Percentiles rank a stretch among this genome's conserved stretches.
phyloP scores from a whole-genome alignment of 2,888 invertebrate species.

The Microchrysa polita region DNA sequence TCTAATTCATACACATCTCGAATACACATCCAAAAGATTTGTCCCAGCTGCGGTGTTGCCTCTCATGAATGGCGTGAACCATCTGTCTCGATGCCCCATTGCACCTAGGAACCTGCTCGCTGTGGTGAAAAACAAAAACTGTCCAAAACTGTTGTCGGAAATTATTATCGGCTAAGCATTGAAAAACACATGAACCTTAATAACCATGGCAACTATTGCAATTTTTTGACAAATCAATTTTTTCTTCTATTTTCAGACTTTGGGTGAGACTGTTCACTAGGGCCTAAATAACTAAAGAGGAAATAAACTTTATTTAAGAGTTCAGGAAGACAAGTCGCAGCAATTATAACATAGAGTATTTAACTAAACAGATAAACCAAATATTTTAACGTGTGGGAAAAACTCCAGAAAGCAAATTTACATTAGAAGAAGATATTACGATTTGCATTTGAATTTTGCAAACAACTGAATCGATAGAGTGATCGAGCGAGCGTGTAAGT shows the following conservation, averaged over 20 bases:
- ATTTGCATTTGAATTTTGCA: conserved; percentile 43
- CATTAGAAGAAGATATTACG: conserved; percentile 39
- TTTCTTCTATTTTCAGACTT: conserved; percentile 55
- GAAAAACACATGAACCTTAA: conserved; percentile 37
- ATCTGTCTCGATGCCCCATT: no score
- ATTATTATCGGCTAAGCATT: conserved; percentile 15
- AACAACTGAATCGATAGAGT: conserved; percentile 22
- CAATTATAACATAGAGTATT: conserved; percentile 46
- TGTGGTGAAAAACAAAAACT: no score
- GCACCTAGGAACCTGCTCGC: no score
- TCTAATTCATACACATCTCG: no score
- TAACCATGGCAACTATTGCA: conserved; percentile 41
- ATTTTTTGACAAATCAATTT: neutral
- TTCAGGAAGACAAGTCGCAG: conserved; percentile 50
- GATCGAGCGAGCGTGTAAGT: conserved; percentile 21
- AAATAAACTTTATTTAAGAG: conserved; percentile 49
- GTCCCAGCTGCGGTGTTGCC: no score
- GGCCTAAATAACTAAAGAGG: conserved; percentile 51
- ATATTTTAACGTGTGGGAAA: conserved; percentile 44
- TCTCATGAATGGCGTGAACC: no score
- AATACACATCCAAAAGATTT: no score
- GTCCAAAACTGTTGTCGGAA: no score
- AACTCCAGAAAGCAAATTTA: conserved; percentile 35
- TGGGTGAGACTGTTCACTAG: conserved; percentile 58
- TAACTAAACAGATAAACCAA: conserved; percentile 45